phyloP scores from a whole-genome alignment of 2,113 vertebrate species.

The Oncorhynchus clarkii region DNA sequence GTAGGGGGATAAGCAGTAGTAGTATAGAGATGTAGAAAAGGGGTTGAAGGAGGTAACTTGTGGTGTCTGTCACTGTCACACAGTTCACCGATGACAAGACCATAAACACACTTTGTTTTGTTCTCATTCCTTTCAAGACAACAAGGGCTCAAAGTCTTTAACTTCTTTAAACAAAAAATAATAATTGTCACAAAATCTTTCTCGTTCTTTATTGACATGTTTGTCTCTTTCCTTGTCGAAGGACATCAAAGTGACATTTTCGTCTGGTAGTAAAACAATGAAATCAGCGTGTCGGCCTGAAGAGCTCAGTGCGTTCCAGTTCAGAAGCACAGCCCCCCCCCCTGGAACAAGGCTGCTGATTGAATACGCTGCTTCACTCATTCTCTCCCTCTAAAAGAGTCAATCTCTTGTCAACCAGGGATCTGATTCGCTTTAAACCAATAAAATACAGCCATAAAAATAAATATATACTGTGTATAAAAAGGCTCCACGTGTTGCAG shows the following conservation, averaged over 20 bases:
- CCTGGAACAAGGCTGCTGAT: conserved; percentile 17
- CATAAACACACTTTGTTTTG: background rate
- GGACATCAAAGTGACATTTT: conserved; percentile 33
- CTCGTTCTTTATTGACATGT: background rate
- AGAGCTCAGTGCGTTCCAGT: conserved; percentile 25
- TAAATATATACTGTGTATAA: conserved; percentile 48
- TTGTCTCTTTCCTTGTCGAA: conserved; percentile 21
- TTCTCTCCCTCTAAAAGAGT: conserved; percentile 25
- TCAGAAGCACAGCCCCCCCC: conserved; percentile 17
- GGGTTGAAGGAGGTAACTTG: background rate
- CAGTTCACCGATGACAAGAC: background rate
- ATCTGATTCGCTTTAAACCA: conserved; percentile 66
- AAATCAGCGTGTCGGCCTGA: conserved; percentile 44
- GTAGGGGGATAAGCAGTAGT: background rate
- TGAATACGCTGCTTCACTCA: conserved; percentile 35
- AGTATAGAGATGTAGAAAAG: background rate
- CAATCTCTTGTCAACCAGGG: conserved; percentile 53
- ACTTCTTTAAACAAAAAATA: background rate
- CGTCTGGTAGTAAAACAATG: background rate
- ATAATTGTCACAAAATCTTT: conserved; percentile 4
- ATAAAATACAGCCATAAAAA: conserved; percentile 42
- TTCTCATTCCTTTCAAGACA: background rate
- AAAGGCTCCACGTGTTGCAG: conserved; percentile 43
- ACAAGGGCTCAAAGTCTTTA: background rate
- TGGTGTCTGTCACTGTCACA: background rate